phyloP scores from a whole-genome alignment of 2,797 vertebrate genomes.

The Melanotaenia pygmaea region DNA sequence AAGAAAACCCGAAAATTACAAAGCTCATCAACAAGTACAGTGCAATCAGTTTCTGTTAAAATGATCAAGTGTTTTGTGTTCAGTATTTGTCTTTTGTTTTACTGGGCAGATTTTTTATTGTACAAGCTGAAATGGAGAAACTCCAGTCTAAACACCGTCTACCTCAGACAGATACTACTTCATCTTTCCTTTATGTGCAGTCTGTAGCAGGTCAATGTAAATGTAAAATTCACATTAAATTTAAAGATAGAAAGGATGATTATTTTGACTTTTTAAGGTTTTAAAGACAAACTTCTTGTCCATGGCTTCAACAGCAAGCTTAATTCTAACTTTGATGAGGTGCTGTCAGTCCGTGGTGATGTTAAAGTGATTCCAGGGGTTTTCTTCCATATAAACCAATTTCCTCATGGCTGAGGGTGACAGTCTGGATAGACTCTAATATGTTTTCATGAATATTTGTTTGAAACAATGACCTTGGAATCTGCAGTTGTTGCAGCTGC shows the following conservation, averaged over 20 bases:
- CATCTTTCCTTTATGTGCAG: neutral
- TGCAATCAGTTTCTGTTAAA: slow-evolving; percentile 10
- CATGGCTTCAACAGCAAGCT: neutral
- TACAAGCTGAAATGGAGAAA: slow-evolving; percentile 40
- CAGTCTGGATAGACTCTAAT: neutral
- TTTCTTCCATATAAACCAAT: neutral
- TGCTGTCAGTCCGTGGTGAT: too few species aligned
- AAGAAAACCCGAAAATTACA: slow-evolving; percentile 39
- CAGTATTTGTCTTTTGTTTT: slow-evolving; percentile 51
- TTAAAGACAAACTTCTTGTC: neutral
- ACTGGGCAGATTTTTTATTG: slow-evolving; percentile 59
- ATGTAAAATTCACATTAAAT: neutral
- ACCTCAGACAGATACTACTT: slow-evolving; percentile 61
- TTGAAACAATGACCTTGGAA: neutral
- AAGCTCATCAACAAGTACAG: slow-evolving; percentile 10
- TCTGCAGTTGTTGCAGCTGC: neutral
- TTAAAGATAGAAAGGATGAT: neutral
- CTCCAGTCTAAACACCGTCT: slow-evolving; percentile 33
- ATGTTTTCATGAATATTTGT: neutral
- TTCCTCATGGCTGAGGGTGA: neutral
- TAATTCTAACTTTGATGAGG: neutral
- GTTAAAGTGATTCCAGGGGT: neutral
- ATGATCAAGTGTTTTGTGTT: slow-evolving; percentile 36
- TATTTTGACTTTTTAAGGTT: too few species aligned
- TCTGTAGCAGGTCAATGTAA: slow-evolving; percentile 2